phyloP scores from a whole-genome alignment of 2,888 invertebrate genomes.

The Drosophila mulleri region DNA sequence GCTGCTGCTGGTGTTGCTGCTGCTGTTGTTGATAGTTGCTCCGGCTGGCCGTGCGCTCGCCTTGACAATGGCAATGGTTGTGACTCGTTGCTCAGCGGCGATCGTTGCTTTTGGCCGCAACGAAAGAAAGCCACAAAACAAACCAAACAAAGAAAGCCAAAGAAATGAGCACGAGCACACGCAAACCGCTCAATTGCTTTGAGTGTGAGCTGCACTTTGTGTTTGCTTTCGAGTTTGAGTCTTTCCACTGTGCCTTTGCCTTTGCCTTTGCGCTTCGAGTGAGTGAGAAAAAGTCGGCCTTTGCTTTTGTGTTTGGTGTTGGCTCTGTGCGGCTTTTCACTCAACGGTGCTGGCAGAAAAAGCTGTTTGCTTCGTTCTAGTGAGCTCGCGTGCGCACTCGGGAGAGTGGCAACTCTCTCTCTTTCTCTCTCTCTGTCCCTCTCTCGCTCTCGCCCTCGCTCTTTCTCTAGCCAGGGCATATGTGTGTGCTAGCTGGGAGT shows the following conservation, averaged over 20 bases:
- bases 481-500: constrained; percentile 15
- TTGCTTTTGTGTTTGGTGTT: constrained; percentile 11
- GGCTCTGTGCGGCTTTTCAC: constrained; percentile 38
- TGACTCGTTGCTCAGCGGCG: constrained; percentile 66
- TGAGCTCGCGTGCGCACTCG: constrained; percentile 8
- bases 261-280: constrained; percentile 8
- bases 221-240: constrained; percentile 37
- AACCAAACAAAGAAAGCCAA: constrained; percentile 78
- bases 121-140: constrained; percentile 73
- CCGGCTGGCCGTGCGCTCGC: constrained; percentile 81
- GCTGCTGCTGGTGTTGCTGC: constrained; percentile 33
- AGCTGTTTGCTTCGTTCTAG: constrained; percentile 33
- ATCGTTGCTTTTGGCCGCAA: constrained; percentile 61
- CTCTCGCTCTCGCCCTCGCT: constrained; percentile 17
- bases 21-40: constrained; percentile 50
- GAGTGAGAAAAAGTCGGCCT: constrained; percentile 25
- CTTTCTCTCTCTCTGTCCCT: constrained; percentile 20
- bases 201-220: constrained; percentile 46
- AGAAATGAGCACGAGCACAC: constrained; percentile 58
- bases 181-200: constrained; percentile 63
- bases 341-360: constrained; percentile 26
- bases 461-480: not conserved
- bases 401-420: too few species aligned
- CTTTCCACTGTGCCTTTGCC: constrained; percentile 16
- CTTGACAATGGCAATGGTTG: constrained; percentile 83